Conservation (phyloP, 2,888 invertebrate species). For the Oscheius sp. region DNA sequence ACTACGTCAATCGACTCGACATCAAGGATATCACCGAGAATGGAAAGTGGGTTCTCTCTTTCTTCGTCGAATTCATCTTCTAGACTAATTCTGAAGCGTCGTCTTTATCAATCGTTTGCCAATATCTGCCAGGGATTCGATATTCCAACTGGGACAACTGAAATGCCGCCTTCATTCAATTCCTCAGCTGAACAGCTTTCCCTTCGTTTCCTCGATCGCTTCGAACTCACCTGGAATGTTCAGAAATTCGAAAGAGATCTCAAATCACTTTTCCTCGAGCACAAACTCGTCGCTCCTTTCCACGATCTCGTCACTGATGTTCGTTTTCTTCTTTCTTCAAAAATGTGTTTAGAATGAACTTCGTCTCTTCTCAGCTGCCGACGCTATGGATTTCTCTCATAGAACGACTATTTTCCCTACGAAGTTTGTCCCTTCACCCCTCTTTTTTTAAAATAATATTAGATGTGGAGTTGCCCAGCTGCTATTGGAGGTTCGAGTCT, state of each 20-base stretch:
- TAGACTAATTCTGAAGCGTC: slow-evolving; percentile 36
- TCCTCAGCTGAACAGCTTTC: slow-evolving; percentile 7
- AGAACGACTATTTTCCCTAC: slow-evolving; percentile 48
- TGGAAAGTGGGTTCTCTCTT: slow-evolving; percentile 22
- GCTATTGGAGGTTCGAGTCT: slow-evolving; percentile 39
- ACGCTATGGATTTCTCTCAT: slow-evolving; percentile 37
- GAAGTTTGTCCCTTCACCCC: slow-evolving; percentile 13
- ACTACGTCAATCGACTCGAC: slow-evolving; percentile 41
- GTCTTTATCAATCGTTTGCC: slow-evolving; percentile 42
- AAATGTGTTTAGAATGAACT: slow-evolving; percentile 22
- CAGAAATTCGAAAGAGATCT: slow-evolving; percentile 50
- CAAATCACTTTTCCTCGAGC: slow-evolving; percentile 47
- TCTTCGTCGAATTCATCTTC: neutral
- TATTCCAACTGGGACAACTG: slow-evolving; percentile 26
- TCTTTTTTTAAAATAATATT: neutral
- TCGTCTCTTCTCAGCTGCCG: slow-evolving; percentile 12
- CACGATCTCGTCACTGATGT: slow-evolving; percentile 33
- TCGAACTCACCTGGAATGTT: slow-evolving; percentile 46
- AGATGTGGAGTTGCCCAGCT: slow-evolving; percentile 41
- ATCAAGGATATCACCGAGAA: slow-evolving; percentile 46
- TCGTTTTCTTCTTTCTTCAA: neutral
- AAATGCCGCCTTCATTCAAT: slow-evolving; percentile 30
- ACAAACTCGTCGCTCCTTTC: slow-evolving; percentile 47
- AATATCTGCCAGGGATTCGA: slow-evolving; percentile 43
- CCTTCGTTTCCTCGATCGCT: slow-evolving; percentile 46